phyloP scores from a whole-genome alignment of 2,888 invertebrate species.

The Punctoribates punctum region DNA sequence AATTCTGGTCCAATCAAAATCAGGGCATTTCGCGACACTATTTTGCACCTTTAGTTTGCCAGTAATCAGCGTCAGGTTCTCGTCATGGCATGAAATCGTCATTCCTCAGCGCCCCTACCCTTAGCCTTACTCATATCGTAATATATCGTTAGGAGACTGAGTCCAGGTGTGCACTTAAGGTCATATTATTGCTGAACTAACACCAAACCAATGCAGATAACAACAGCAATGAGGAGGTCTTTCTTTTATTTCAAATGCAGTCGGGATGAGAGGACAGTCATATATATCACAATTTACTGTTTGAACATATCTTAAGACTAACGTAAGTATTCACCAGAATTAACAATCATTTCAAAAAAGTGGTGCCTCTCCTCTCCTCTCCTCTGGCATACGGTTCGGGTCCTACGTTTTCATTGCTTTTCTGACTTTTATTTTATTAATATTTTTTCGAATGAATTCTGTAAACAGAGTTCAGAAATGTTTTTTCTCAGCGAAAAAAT shows the following conservation, averaged over 20 bases:
- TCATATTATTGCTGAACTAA: conserved; percentile 32
- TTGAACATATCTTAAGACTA: not conserved
- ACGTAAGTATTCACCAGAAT: conserved; percentile 12
- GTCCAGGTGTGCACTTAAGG: conserved; percentile 34
- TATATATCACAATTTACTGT: conserved; percentile 29
- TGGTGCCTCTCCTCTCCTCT: no score
- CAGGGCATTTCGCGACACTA: conserved; percentile 31
- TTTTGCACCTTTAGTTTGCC: conserved; percentile 32
- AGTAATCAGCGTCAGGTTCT: conserved; percentile 6
- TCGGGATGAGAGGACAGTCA: conserved; percentile 18
- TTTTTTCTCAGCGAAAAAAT: not conserved
- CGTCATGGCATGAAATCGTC: conserved; percentile 26
- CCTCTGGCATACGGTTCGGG: not conserved
- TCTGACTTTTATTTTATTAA: conserved; percentile 41
- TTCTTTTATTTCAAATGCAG: not conserved
- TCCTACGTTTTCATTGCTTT: not conserved
- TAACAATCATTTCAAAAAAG: conserved; percentile 6
- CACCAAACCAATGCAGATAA: conserved; percentile 32
- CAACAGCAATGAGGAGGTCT: conserved; percentile 32
- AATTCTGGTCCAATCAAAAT: conserved; percentile 28
- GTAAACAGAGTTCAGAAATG: conserved; percentile 27
- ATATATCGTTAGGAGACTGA: not conserved
- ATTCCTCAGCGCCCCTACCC: conserved; percentile 10
- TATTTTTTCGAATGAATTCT: conserved; percentile 8
- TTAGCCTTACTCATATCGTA: not conserved